phyloP scores from a whole-genome alignment of 1,140 invertebrate genomes.

The Cydia amplana region DNA sequence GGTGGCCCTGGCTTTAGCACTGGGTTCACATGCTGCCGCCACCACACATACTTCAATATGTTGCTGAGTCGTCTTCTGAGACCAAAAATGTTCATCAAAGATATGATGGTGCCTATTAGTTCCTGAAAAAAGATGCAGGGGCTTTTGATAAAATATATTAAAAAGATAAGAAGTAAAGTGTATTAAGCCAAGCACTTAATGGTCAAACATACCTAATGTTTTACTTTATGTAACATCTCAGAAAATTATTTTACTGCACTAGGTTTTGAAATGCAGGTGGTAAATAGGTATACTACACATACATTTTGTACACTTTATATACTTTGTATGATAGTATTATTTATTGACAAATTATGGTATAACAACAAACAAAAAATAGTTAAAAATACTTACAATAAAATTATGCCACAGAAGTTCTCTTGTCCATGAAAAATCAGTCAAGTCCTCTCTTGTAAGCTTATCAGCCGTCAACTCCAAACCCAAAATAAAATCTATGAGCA shows the following conservation, averaged over 20 bases:
- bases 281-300: too few relatives aligned
- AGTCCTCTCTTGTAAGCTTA: slow-evolving; percentile 74
- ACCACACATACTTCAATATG: slow-evolving; percentile 69
- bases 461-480: slow-evolving; percentile 77
- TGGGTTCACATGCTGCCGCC: slow-evolving; percentile 50
- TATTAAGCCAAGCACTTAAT: too few relatives aligned
- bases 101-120: slow-evolving; percentile 80
- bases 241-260: too few relatives aligned
- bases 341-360: too few relatives aligned
- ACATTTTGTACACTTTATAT: too few relatives aligned
- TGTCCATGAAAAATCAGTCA: slow-evolving; percentile 82
- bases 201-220: too few relatives aligned
- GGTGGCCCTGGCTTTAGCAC: slow-evolving; percentile 34
- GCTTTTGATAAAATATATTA: too few relatives aligned
- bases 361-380: not conserved
- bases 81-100: slow-evolving; percentile 81
- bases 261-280: too few relatives aligned
- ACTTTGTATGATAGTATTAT: too few relatives aligned
- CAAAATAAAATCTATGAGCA: slow-evolving; percentile 80
- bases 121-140: slow-evolving; percentile 72
- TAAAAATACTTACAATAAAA: slow-evolving; percentile 80
- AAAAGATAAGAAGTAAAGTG: not conserved
- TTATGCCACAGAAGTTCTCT: slow-evolving; percentile 85
- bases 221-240: too few relatives aligned
- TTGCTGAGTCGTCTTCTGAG: slow-evolving; percentile 71